Evolutionary conservation across 2,888 invertebrate species (phyloP), one percentile per base, ranked within the genome.

Genomic region (Epirrita christyi): DNA sequence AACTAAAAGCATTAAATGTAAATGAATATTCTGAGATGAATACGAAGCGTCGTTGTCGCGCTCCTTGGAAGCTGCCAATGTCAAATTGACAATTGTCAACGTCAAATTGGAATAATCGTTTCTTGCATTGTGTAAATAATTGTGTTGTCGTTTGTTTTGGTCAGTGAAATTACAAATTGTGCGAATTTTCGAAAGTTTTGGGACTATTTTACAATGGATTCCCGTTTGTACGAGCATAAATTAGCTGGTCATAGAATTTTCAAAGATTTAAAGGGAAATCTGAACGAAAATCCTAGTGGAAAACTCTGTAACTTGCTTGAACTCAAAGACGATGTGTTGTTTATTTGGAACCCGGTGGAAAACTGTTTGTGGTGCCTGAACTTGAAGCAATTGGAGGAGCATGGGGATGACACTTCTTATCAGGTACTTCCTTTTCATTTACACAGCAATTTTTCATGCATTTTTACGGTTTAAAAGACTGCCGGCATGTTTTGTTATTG

Each of bases 261-360:
- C 71, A 88, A 93, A 70, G 93, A 93, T 64, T 72, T 95, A 48
- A 93, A 93, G 67, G 89, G 90, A 40, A 86, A 90, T 69, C 78
- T 95, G 29, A 85, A 90, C 44, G 93, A 93, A 70, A 88, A 80
- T 76, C 66, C 86, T 28, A 85, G 84, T 61, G 91, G 88, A 58
- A 94, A 94, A 70, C 93, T 95, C 66, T 88, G 92, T 59, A 95
- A 94, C 82, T 92, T 95, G 66, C 77, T 95, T 28, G 93, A 93
- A 69, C 92, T 95, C 51, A 93, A 93, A 59, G 95, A 95, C 67
- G 94, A 95, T 80, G 93, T 95, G 67, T 83, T 95, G 54, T 96
- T 94, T 73, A 91, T 94, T 68, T 96, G 95, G 96, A 93, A 94
- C 75, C 89, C 93, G 1, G 83, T 91, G 55, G 94, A 95, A 77